Evolutionary conservation across 2,888 invertebrate species (phyloP).

Genomic region (Dorcus parallelipipedus): DNA sequence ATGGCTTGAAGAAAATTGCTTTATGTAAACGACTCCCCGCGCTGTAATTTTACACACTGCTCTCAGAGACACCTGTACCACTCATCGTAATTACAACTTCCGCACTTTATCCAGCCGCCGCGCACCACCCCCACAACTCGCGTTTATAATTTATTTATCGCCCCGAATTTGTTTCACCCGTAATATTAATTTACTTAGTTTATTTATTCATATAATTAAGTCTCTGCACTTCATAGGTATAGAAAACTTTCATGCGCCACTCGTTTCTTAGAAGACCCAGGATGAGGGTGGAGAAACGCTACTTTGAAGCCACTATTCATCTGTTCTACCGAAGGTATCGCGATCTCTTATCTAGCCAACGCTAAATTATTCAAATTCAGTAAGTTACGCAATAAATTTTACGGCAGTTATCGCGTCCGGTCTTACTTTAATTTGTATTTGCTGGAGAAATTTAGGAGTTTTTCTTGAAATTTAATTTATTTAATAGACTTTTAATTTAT

Average conservation of each 20-base stretch:
- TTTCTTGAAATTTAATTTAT: too few relatives aligned
- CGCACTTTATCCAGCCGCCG: conserved; percentile 15
- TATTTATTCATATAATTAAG: not conserved
- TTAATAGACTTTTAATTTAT: too few relatives aligned
- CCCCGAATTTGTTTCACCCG: conserved; percentile 3
- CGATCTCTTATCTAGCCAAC: too few relatives aligned
- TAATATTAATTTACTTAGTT: not conserved
- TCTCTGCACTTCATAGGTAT: not conserved
- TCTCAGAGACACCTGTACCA: conserved; percentile 39
- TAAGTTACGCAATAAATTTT: too few relatives aligned
- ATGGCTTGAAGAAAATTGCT: conserved; percentile 35
- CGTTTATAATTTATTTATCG: conserved; percentile 13
- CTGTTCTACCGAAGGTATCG: too few relatives aligned
- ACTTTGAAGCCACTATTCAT: not conserved
- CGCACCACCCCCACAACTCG: not conserved
- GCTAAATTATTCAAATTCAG: too few relatives aligned
- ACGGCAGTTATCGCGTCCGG: too few relatives aligned
- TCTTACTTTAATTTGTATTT: too few relatives aligned
- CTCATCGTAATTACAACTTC: conserved; percentile 40
- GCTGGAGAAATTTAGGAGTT: too few relatives aligned
- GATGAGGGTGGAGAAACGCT: not conserved
- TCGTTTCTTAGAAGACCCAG: too few relatives aligned
- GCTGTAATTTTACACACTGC: conserved; percentile 35
- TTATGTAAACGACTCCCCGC: conserved; percentile 38
- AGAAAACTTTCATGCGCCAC: too few relatives aligned